Evolutionary conservation across 1,140 invertebrate species (phyloP), one percentile per base, ranked within the genome.

Genomic region (Bathynomus jamesi): DNA sequence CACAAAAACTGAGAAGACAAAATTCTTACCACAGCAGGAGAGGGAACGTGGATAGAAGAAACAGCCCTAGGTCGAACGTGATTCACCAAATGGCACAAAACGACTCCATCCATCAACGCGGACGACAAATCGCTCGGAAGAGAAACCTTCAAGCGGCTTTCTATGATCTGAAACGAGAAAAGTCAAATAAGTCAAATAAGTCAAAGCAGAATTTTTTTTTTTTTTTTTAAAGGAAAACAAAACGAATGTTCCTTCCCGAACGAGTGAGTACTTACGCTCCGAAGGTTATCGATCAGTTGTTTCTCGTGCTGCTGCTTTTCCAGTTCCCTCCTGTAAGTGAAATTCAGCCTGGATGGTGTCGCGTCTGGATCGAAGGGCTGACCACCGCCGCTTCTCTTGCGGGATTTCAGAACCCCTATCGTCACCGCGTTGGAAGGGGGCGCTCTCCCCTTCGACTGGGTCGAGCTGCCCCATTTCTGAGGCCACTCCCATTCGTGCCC

Each of bases 11-110:
- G n/a, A n/a, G n/a, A n/a, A n/a, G n/a, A n/a, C n/a, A n/a, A n/a
- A n/a, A n/a, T n/a, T 28, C 88, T 88, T 83, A 96, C 94, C 86
- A 95, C 93, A 79, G 93, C 91, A 68, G 93, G 90, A 72, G 93
- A 96, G 76, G 94, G 94, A 79, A 97, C 94, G 84, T 96, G 94
- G 72, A 97, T 95, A 80, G 91, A 95, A 65, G 91, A 90, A 40
- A 97, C 93, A 62, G 94, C 89, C 78, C 92, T 86, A 13, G 94
- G 93, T 76, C 89, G 87, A 72, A 97, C 91, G 81, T 94, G 90
- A 82, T 96, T 96, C 31, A 93, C 94, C 71, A 97, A 85, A 83
- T 97, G 94, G 81, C 95, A 96, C 10, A 97, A 83, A 67, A 96
- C 92, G 28, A 97, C 94, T 31, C 94, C 95, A 82, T 96, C 94